Evolutionary conservation across 2,113 vertebrate species (phyloP).

Genomic region (Tinamus guttatus): DNA sequence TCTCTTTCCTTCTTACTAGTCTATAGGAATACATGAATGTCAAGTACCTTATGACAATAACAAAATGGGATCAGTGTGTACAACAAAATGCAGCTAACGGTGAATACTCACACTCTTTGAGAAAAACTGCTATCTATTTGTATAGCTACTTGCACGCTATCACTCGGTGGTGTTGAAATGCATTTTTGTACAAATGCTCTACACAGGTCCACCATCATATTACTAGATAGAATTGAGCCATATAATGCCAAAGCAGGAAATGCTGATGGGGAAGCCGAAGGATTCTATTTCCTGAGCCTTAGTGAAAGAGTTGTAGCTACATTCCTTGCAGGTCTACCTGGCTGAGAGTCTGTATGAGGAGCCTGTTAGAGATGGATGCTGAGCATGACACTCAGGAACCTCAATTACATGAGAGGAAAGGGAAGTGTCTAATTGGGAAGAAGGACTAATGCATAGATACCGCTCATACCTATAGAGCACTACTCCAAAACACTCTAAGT

Average conservation of each 20-base stretch:
- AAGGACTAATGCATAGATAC: background rate
- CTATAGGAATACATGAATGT: background rate
- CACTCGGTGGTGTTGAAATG: background rate
- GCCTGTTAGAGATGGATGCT: background rate
- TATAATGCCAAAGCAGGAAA: background rate
- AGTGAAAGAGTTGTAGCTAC: background rate
- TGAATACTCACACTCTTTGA: background rate
- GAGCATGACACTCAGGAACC: background rate
- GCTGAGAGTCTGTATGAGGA: background rate
- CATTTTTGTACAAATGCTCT: background rate
- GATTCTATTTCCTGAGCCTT: background rate
- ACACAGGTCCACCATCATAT: background rate
- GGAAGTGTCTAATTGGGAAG: background rate
- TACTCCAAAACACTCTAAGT: background rate
- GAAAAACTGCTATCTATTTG: background rate
- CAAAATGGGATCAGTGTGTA: background rate
- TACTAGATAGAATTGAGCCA: background rate
- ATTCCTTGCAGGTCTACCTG: background rate
- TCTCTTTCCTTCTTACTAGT: background rate
- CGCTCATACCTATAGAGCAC: too few species aligned
- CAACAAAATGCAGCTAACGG: background rate
- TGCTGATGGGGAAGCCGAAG: background rate
- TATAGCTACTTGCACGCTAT: background rate
- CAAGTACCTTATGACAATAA: background rate
- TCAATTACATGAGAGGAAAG: background rate